Percentiles rank a stretch among this genome's conserved stretches.
phyloP scores from a whole-genome alignment of 2,113 vertebrate species.

The Cyanoderma ruficeps region DNA sequence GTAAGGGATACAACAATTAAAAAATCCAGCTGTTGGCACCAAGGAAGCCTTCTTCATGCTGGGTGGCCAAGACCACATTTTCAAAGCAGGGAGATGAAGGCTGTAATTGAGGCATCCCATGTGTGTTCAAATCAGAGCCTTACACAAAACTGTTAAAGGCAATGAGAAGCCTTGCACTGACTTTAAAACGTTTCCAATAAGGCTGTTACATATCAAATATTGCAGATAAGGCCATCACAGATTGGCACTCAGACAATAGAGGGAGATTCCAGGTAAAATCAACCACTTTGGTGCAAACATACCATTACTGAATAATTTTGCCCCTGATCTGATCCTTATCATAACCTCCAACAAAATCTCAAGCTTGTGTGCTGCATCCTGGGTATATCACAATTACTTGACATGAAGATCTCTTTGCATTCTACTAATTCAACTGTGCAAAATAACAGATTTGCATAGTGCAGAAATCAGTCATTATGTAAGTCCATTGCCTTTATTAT shows the following conservation, averaged over 20 bases:
- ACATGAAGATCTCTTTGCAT: neutral
- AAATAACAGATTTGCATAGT: neutral
- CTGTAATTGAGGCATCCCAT: constrained; percentile 1
- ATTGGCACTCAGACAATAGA: neutral
- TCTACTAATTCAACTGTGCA: neutral
- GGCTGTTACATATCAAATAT: neutral
- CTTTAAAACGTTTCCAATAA: neutral
- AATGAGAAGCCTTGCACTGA: neutral
- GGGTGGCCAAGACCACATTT: constrained; percentile 9
- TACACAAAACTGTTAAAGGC: neutral
- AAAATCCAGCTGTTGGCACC: neutral
- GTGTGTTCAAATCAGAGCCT: neutral
- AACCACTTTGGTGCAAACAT: neutral
- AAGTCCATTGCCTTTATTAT: neutral
- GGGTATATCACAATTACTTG: neutral
- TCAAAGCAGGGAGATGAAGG: neutral
- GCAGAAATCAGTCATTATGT: neutral
- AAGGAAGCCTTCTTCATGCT: neutral
- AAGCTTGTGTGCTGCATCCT: neutral
- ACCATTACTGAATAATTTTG: neutral
- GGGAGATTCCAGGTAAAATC: neutral
- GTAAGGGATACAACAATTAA: neutral
- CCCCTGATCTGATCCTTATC: neutral
- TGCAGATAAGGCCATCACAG: neutral
- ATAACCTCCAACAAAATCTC: neutral